A percentile compares a stretch with the other conserved stretches of the same genome.
These are phyloP conservation scores for Zeugodacus cucurbitae DNA, from an alignment of 1,140 invertebrate genomes.

Conservation along the genomic window DNA sequence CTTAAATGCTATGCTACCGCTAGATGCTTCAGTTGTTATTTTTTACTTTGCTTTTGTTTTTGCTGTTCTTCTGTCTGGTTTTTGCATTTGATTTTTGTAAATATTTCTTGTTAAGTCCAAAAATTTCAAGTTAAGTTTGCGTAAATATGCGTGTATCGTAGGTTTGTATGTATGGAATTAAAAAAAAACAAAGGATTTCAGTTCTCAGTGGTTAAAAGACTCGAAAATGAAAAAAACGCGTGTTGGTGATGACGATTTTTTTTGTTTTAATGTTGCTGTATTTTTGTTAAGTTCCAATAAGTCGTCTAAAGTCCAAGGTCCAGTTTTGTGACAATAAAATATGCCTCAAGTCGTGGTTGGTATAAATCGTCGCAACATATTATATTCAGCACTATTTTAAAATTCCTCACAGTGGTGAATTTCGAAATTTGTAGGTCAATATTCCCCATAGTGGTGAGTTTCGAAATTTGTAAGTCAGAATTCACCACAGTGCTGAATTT, in stretches of 20 bases:
- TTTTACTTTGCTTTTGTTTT: constrained; percentile 23
- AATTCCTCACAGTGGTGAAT: neutral
- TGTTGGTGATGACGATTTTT: neutral
- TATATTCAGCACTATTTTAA: neutral
- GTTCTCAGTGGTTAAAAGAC: neutral
- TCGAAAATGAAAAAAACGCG: too few relatives aligned
- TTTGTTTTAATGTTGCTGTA: neutral
- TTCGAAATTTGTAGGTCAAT: too few relatives aligned
- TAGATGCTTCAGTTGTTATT: constrained; percentile 20
- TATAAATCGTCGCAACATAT: neutral
- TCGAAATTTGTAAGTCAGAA: too few relatives aligned
- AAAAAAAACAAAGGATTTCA: neutral
- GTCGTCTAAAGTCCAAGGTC: neutral
- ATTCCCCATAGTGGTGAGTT: neutral
- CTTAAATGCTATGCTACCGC: neutral
- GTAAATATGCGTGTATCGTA: neutral
- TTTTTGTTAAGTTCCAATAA: neutral
- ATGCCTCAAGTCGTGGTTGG: neutral
- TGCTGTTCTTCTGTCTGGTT: constrained; percentile 5
- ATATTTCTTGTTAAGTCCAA: constrained; percentile 44
- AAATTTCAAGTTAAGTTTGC: neutral
- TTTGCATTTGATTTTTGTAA: constrained; percentile 47
- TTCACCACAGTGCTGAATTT: neutral
- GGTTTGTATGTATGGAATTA: neutral
- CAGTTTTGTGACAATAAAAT: neutral